Evolutionary conservation across 2,888 invertebrate species (phyloP), one percentile per base, ranked within the genome.

Genomic region (Ormyrus pomaceus): DNA sequence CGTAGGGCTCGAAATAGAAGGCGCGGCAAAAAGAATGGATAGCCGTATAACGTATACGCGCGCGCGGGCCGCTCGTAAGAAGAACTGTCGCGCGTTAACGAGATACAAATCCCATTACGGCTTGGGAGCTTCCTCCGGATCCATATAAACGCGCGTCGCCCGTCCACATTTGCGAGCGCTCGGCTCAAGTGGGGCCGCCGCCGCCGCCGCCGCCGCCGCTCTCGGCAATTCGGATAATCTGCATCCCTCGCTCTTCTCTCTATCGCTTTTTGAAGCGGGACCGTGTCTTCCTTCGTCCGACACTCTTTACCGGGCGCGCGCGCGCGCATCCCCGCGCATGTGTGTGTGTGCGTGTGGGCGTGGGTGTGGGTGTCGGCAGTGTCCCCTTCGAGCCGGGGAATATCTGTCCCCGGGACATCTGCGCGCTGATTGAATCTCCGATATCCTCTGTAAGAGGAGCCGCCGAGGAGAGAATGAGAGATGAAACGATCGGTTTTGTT

Each of bases 21-120:
- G 34, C 34, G 34, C 2, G 75, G 74, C 75, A 81, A 83, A 78
- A 79, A 81, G 77, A 82, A 79, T 83, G 65, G 65, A 62, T 51
- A 69, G 45, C 53, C 53, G 68, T 34, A 34, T 51, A 75, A 48
- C 65, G 51, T 50, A 59, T 58, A 74, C 68, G 69, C 58, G 59
- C 34, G 74, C 58, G 83, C 82, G 82, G 85, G 2, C 34, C 34
- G 34, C 34, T 34, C 84, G 87, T 87, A 88, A 89, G 89, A 88
- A 89, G 89, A 89, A 90, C 89, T 89, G 89, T 90, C 88, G 89
- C 89, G 88, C 89, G 89, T 90, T 90, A 90, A 90, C 90, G 89
- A 90, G 90, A 90, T 90, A 90, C 90, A 90, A 90, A 90, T 90
- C 90, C 90, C 89, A 90, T 90, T 90, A 90, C 89, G 88, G 86